Evolutionary conservation across 37 sponge, comb jelly and placozoan genomes (phyloP).

Genomic region (Halisarca cf. caerulea): DNA sequence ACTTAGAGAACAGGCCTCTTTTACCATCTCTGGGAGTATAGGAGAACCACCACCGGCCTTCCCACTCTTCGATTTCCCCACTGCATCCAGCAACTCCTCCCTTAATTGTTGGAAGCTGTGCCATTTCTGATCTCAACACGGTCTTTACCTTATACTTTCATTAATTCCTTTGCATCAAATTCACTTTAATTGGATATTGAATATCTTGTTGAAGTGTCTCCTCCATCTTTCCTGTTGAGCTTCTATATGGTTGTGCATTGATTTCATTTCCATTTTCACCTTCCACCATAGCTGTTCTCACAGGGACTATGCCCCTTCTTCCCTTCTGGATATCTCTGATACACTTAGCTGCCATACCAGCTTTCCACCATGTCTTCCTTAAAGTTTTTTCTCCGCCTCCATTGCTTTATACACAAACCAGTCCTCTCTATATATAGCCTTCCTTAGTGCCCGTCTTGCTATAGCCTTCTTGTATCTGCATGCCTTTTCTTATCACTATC

Average conservation of each 20-base stretch:
- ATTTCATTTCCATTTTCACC: conserved; percentile 29
- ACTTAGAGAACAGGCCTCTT: too few species aligned
- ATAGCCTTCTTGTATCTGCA: background rate
- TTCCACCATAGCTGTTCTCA: background rate
- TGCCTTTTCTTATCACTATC: background rate
- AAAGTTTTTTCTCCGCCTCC: conserved; percentile 33
- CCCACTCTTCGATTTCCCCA: too few species aligned
- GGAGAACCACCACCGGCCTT: too few species aligned
- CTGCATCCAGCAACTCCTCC: too few species aligned
- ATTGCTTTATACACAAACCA: conserved; percentile 8
- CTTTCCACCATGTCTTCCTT: conserved; percentile 12
- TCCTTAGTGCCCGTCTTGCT: conserved; percentile 21
- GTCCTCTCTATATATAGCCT: background rate
- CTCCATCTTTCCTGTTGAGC: conserved; percentile 41
- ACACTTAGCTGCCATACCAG: conserved; percentile 12
- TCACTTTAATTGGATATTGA: too few species aligned
- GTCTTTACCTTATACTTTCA: too few species aligned
- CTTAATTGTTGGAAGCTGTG: too few species aligned
- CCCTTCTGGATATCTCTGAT: conserved; percentile 32
- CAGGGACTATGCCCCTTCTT: conserved; percentile 31
- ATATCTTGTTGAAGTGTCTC: conserved; percentile 12
- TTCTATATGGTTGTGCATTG: too few species aligned
- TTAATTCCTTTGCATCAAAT: too few species aligned
- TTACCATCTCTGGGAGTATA: too few species aligned
- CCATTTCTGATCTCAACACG: too few species aligned